Evolutionary conservation across 2,113 vertebrate genomes (phyloP), one percentile per base, ranked within the genome.

Genomic region (Pardalotus punctatus): DNA sequence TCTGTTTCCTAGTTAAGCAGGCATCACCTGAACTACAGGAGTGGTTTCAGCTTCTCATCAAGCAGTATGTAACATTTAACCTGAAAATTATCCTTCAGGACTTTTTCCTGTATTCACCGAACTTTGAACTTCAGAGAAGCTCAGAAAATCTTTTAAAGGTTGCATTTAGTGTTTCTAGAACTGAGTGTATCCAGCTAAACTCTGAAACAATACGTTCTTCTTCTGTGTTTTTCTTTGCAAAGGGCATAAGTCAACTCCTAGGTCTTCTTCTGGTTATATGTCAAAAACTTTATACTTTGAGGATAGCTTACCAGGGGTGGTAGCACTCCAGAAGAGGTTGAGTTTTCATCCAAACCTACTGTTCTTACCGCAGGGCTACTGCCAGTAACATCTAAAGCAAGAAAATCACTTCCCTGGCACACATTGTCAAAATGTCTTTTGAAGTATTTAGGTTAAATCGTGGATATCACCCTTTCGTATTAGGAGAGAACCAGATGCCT

Each of bases 51-150:
- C 12, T 40, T 91, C 67, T 97, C 81, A 90, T 89, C 86, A 86
- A 82, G 40, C 65, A 85, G 35, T 76, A 50, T 86, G 11, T 71
- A 62, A 73, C 16, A 74, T 93, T 96, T 97, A 85, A 73, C 81
- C 57, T 95, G 79, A 91, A 92, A 95, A 96, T 93, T 84, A 79
- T 83, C 86, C 57, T 66, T 88, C 71, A 72, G 79, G 54, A 77
- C 4, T n/a, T 91, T 82, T 81, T 74, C 9, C 21, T 57, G 5
- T 36, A 54, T 35, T 88, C 47, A 70, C 23, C 54, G 45, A 50
- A 73, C 70, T 62, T 47, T 27, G 21, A 35, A 29, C 43, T 87
- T 91, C 47, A 47, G 19, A 77, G 45, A 61, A 83, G 23, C 14
- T 81, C 22, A 51, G 38, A 54, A 86, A 77, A 81, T 7, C 3